These are phyloP conservation scores for Zaprionus nigranus DNA, from an alignment of 1,140 invertebrate genomes.

Conservation along the genomic window DNA sequence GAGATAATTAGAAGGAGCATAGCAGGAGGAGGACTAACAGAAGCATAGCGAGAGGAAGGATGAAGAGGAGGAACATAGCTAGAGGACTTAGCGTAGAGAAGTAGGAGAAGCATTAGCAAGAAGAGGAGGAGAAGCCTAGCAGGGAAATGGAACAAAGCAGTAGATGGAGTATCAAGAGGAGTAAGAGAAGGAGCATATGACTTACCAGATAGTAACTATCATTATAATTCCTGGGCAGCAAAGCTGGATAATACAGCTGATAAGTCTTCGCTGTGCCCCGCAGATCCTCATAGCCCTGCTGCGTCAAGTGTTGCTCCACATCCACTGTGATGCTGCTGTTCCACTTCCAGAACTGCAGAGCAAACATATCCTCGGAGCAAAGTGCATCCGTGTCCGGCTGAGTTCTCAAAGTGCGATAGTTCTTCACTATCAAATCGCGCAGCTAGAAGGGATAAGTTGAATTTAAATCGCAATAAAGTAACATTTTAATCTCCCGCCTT, in stretches of 20 bases:
- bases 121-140: no score
- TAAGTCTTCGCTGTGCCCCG: constrained; percentile 87
- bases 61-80: no score
- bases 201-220: constrained; percentile 62
- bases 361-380: constrained; percentile 86
- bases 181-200: no score
- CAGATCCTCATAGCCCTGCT: constrained; percentile 86
- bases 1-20: neutral
- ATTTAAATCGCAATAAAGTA: no score
- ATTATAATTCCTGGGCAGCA: constrained; percentile 62
- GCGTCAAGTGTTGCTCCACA: constrained; percentile 86
- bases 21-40: neutral
- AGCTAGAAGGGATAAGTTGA: constrained; percentile 42
- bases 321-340: constrained; percentile 86
- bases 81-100: no score
- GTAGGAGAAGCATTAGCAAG: no score
- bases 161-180: neutral
- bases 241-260: constrained; percentile 85
- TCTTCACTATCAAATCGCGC: constrained; percentile 86
- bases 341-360: constrained; percentile 87
- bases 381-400: constrained; percentile 84
- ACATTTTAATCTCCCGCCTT: constrained; percentile 1
- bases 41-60: no score
- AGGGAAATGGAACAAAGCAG: no score
- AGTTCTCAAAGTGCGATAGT: constrained; percentile 85